Base-by-base conservation (phyloP, 2,888 invertebrate species). In the Gandaritis pyraliata region DNA sequence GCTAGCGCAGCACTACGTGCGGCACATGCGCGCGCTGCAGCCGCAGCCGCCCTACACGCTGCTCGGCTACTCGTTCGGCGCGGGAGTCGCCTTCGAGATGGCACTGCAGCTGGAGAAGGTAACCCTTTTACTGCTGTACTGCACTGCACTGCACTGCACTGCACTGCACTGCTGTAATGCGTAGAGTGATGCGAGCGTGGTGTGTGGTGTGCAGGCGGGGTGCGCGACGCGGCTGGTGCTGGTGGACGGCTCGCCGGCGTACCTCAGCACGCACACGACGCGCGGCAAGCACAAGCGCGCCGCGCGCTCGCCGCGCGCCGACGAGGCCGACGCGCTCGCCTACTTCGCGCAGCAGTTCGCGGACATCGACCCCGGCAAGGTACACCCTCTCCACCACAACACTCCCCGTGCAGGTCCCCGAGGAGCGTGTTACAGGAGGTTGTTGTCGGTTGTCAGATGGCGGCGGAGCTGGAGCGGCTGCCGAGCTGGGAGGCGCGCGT, bases 11-110 rank as follows among this genome's bases (percentile, higher is more conserved):
- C 95, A 93, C 87, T 96, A 96, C 86, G 91, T 96, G 29, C 80
- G 89, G 83, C 94, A 96, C 85, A 94, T 98, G 76, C 95, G 95
- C 80, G 93, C 93, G 55, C 90, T 96, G 49, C 97, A 98, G 88
- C 94, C 95, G 8, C 87, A 92, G 61, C 97, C 98, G 66, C 98
- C 98, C 2, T 98, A 97, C 93, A 94, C 95, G 53, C 90, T 99
- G 68, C 95, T 97, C 47, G 99, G 99, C 1, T 99, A 99, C 90
- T 99, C 99, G 0, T 99, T 97, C 87, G 99, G 99, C 66, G 97
- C 98, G 45, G 95, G 96, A 73, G 96, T 99, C 38, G 98, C 98
- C 15, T 97, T 98, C 84, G 99, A 99, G 92, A 98, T 99, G 95
- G 97, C 97, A 29, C 89, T 96, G 36, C 96, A 97, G 82, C 90